phyloP scores from a whole-genome alignment of 1,140 invertebrate genomes.

The Ericerus pela region DNA sequence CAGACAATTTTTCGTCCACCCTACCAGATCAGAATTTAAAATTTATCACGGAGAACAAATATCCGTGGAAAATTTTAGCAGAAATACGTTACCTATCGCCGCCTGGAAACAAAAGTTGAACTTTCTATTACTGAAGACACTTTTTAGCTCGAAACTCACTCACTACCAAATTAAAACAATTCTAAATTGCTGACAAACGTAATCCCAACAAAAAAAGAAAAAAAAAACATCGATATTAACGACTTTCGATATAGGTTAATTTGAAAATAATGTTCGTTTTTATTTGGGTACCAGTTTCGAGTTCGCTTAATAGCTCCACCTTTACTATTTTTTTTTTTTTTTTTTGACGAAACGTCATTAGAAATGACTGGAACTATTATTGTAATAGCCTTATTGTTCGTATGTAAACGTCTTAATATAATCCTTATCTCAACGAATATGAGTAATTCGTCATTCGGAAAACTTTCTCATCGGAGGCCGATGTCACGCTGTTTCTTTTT shows the following conservation, averaged over 20 bases:
- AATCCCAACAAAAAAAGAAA: no score
- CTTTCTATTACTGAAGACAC: no score
- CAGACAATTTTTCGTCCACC: no score
- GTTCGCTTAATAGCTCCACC: neutral
- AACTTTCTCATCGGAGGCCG: neutral
- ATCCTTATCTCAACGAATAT: neutral
- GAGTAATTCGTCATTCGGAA: conserved; percentile 5
- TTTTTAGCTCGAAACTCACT: no score
- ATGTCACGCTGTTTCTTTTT: neutral
- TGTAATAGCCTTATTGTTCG: conserved; percentile 4
- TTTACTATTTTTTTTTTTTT: neutral
- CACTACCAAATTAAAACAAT: no score
- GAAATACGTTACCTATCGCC: no score
- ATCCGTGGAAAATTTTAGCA: no score
- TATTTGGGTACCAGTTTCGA: neutral
- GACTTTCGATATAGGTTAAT: neutral
- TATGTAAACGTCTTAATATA: conserved; percentile 3
- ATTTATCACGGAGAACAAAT: no score
- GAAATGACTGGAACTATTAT: neutral
- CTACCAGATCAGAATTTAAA: no score
- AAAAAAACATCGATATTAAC: no score
- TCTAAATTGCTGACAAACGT: no score
- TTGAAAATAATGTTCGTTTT: conserved; percentile 9
- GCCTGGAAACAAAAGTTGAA: no score
- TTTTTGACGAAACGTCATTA: conserved; percentile 1